phyloP scores from a whole-genome alignment of 2,113 vertebrate species.

The Carassius carassius region DNA sequence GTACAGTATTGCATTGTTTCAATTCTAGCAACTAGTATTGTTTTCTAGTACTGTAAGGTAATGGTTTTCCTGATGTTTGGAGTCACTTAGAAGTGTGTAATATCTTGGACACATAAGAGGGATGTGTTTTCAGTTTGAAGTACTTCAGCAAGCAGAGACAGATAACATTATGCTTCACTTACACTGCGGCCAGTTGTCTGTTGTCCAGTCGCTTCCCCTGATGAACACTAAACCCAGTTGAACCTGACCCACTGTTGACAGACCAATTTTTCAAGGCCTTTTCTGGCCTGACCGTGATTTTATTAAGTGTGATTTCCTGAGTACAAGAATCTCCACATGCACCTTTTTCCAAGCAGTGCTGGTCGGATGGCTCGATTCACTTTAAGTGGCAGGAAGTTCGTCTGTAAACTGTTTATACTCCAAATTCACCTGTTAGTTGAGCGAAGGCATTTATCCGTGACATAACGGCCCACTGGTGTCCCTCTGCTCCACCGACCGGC shows the following conservation, averaged over 20 bases:
- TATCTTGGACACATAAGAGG: not conserved
- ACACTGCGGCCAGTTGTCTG: constrained; percentile 47
- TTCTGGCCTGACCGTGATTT: constrained; percentile 57
- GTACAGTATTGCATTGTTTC: not conserved
- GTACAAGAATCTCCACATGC: constrained; percentile 70
- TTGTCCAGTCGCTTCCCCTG: constrained; percentile 25
- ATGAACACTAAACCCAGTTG: constrained; percentile 69
- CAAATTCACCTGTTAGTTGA: constrained; percentile 68
- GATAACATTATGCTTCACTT: constrained; percentile 62
- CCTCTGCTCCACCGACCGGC: constrained; percentile 23
- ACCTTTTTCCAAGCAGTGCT: constrained; percentile 66
- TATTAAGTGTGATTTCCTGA: constrained; percentile 69
- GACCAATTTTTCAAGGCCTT: constrained; percentile 62
- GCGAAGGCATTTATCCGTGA: constrained; percentile 52
- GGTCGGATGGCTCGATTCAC: constrained; percentile 53
- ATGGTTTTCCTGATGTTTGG: not conserved
- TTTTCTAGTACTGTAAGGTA: not conserved
- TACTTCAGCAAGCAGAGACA: constrained; percentile 41
- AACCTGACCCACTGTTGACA: constrained; percentile 49
- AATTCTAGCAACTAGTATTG: not conserved
- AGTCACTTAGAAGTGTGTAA: not conserved
- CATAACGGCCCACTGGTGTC: constrained; percentile 28
- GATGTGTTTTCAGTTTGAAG: constrained; percentile 27
- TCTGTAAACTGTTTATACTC: constrained; percentile 68
- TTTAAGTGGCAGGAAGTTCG: constrained; percentile 71